Base-by-base conservation (phyloP, 2,888 invertebrate species). In the Saturnia japonica region DNA sequence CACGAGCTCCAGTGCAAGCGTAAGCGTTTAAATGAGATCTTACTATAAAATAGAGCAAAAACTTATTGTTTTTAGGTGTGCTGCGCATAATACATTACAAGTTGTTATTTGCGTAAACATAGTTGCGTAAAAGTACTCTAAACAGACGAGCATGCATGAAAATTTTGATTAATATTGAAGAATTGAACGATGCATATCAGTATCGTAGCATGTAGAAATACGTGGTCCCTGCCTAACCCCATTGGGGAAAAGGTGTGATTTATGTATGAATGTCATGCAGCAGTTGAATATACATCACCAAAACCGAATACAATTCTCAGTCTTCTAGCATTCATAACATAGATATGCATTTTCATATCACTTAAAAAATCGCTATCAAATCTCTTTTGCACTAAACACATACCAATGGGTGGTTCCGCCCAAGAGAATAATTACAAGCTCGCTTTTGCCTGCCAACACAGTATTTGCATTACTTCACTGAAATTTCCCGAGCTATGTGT, bases 401-500 rank as follows among this genome's bases (percentile, higher is more conserved):
- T 34, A 43, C 67, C n/a, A 47, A 16, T 57, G 42, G 70, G 74
- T 72, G 83, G 81, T 84, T 82, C 81, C 76, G 72, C 86, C 85
- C 86, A 77, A 85, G 88, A 85, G 87, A 74, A 81, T 88, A 88
- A 88, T 88, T 86, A 86, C 82, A 77, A 74, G 71, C 73, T 77
- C 81, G 79, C 83, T 81, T 85, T 85, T 84, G 77, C 80, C 80
- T 75, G 83, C 78, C 84, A 76, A 86, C 88, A 87, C 81, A 78
- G 85, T 82, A 86, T 87, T 86, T 82, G 84, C 88, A 88, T 88
- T 88, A 88, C 82, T 76, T 74, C 74, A 74, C n/a, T 43, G 25
- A 51, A 68, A 68, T 47, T 68, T 47, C 45, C 45, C 19, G 22
- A 51, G 68, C 19, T 40, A 60, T 42, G 22, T 60, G 68, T 60